Evolutionary conservation across 2,888 invertebrate genomes (phyloP).

Genomic region (Chrysotoxum bicinctum): DNA sequence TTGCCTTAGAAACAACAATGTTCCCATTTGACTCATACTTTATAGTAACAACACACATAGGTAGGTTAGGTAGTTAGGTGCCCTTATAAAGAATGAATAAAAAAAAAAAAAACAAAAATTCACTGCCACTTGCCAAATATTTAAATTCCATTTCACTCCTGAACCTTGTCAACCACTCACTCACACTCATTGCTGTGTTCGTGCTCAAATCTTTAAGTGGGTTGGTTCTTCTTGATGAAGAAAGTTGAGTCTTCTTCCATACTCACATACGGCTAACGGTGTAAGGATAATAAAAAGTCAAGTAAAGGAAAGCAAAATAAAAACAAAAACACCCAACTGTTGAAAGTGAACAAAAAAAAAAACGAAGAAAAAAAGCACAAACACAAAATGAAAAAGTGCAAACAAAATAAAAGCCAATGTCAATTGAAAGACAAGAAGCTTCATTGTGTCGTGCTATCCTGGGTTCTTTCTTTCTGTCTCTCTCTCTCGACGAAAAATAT

Average conservation of each 20-base stretch:
- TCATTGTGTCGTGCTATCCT: constrained; percentile 1
- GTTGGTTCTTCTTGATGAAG: constrained; percentile 22
- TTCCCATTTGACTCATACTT: constrained; percentile 2
- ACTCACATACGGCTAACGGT: not conserved
- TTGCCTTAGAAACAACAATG: constrained; percentile 22
- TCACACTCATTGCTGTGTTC: not conserved
- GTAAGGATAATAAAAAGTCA: too few species aligned
- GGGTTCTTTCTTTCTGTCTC: not conserved
- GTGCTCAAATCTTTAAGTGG: constrained; percentile 45
- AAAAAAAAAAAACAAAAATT: constrained; percentile 10
- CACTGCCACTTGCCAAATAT: constrained; percentile 68
- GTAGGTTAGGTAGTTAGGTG: not conserved
- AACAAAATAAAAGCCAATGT: constrained; percentile 67
- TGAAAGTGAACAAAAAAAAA: constrained; percentile 31
- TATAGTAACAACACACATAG: not conserved
- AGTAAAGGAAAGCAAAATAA: not conserved
- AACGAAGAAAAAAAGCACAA: not conserved
- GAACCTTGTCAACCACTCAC: constrained; percentile 25
- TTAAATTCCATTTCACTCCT: constrained; percentile 55
- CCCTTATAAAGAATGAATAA: not conserved
- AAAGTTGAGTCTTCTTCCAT: not conserved
- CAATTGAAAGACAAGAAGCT: constrained; percentile 67
- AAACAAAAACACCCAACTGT: constrained; percentile 34
- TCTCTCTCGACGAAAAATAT: constrained; percentile 33
- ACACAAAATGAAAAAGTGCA: constrained; percentile 4